Conservation (phyloP, 1,140 invertebrate genomes). For the Eumeta japonica region DNA sequence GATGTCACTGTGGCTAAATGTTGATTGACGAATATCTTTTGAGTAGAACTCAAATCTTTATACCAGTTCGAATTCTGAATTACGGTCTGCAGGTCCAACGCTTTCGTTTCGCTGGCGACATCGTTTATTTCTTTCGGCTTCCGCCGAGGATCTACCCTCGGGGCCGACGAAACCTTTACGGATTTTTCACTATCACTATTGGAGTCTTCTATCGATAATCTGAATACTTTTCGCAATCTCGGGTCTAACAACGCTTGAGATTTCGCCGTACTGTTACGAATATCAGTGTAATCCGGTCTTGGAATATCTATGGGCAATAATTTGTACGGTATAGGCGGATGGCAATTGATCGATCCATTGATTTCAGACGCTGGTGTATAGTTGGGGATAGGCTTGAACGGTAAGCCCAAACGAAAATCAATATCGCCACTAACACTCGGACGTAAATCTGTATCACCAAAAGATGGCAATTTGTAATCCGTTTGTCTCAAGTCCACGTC, state of each 20-base stretch:
- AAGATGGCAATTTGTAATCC: conserved; percentile 44
- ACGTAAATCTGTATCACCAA: conserved; percentile 60
- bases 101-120: conserved; percentile 30
- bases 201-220: conserved; percentile 61
- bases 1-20: conserved; percentile 61
- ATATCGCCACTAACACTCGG: conserved; percentile 61
- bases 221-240: conserved; percentile 70
- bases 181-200: conserved; percentile 53
- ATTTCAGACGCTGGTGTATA: conserved; percentile 83
- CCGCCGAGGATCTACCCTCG: conserved; percentile 57
- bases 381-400: conserved; percentile 74
- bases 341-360: conserved; percentile 74
- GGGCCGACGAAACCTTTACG: conserved; percentile 18
- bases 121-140: conserved; percentile 52
- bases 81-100: conserved; percentile 58
- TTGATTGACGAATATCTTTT: conserved; percentile 68
- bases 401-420: conserved; percentile 70
- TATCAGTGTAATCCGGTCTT: conserved; percentile 70
- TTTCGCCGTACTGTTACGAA: conserved; percentile 69
- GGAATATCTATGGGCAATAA: conserved; percentile 68
- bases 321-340: conserved; percentile 71
- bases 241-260: conserved; percentile 71
- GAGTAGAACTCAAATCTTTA: conserved; percentile 64
- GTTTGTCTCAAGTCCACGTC: conserved; percentile 64
- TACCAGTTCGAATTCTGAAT: conserved; percentile 66